Base-by-base conservation (phyloP, 2,888 invertebrate species). In the Pheosia gnoma region DNA sequence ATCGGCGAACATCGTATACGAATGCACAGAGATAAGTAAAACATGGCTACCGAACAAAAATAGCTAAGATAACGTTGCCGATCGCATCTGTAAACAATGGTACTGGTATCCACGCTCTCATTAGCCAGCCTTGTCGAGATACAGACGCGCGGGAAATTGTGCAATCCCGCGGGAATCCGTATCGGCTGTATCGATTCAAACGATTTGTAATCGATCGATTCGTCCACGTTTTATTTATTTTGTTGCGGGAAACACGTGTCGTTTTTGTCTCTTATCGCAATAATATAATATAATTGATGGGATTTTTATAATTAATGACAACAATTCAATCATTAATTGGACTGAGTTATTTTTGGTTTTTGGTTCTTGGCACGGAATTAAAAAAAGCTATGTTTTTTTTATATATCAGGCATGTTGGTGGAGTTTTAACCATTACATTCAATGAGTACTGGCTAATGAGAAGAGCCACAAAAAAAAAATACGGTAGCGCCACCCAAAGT, bases 11-110 rank as follows among this genome's bases (percentile, higher is more conserved):
- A 76, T 72, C 78, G 82, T 81, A 83, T 87, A 84, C 85, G 85
- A 86, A 84, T 85, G 81, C 83, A 72, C 51, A 60, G 75, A 87
- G 90, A 91, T 92, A 93, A 90, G 88, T 87, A 79, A 85, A 90
- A 91, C 91, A 91, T 86, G 88, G 85, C 88, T 89, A 86, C 90
- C 82, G 86, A 77, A 87, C 88, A 89, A 91, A 91, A 90, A 92
- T 90, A 90, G 81, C 82, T 70, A 80, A 88, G 91, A 91, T 91
- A 91, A 86, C 78, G 71, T 58, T 41, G 65, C 25, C 80, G 90
- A 91, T 91, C 84, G 83, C 82, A 91, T 91, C 91, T 86, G 88
- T 88, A 90, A 88, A 93, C 93, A 93, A 93, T 93, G 90, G 91
- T 81, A 79, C 79, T 79, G 81, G 83, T 82, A 85, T 86, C 87